A percentile compares a stretch with the other conserved stretches of the same genome.
phyloP scores from a whole-genome alignment of 2,888 invertebrate genomes.

The Fabriciana adippe region DNA sequence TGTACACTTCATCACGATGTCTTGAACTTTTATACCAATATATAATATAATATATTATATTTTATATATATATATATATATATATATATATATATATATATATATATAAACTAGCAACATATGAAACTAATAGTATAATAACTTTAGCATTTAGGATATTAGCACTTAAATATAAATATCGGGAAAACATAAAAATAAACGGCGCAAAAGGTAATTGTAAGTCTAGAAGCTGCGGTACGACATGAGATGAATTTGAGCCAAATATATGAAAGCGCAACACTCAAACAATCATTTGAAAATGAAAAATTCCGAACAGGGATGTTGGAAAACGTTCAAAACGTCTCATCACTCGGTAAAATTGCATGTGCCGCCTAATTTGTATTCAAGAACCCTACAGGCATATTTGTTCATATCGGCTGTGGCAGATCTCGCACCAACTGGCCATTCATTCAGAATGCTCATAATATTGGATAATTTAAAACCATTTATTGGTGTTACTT shows the following conservation, averaged over 20 bases:
- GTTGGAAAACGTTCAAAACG: slow-evolving; percentile 47
- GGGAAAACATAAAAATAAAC: slow-evolving; percentile 12
- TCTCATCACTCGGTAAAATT: slow-evolving; percentile 38
- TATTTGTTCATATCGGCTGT: slow-evolving; percentile 61
- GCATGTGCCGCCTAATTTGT: slow-evolving; percentile 69
- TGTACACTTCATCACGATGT: too few relatives aligned
- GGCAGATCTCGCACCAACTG: slow-evolving; percentile 14
- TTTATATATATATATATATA: too few relatives aligned
- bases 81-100: too few relatives aligned
- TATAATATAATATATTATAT: too few relatives aligned
- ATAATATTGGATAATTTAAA: slow-evolving; percentile 19
- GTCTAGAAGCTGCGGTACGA: slow-evolving; percentile 29
- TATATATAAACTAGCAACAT: too few relatives aligned
- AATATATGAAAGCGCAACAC: slow-evolving; percentile 40
- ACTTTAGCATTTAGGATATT: not conserved
- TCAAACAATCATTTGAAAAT: slow-evolving; percentile 63
- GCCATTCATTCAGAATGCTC: slow-evolving; percentile 4
- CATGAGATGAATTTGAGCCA: slow-evolving; percentile 18
- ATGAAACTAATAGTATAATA: too few relatives aligned
- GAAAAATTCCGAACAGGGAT: slow-evolving; percentile 62
- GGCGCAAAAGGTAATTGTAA: slow-evolving; percentile 33
- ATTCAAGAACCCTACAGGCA: slow-evolving; percentile 64
- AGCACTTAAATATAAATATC: not conserved
- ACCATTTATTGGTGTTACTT: slow-evolving; percentile 15
- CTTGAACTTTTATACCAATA: too few relatives aligned